Evolutionary conservation across 2,797 vertebrate genomes (phyloP), one percentile per base, ranked within the genome.

Genomic region (Myotis findleyi): DNA sequence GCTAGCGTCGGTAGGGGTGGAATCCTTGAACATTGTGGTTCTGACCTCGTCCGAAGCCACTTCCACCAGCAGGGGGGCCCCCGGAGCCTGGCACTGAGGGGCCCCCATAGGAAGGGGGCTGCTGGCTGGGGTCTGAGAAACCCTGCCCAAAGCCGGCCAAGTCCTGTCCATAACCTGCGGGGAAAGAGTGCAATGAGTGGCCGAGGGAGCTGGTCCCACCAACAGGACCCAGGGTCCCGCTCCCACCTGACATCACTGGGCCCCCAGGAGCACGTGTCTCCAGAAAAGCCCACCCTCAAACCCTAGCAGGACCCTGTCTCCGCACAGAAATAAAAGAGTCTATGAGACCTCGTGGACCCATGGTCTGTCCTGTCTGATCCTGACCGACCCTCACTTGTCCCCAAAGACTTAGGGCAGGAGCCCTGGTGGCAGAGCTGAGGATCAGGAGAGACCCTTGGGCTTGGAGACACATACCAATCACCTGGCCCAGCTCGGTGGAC

Each of bases 21-120:
- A 99, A 99, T 98, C 99, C 99, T 99, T 99, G 99, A 98, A 99
- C 99, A 25, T 99, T 99, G 98, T 99, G 99, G 98, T 99, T 99
- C 98, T 99, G 99, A 87, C 99, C 99, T 87, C 99, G 99, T 96
- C 99, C 99, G 16, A 99, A 99, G n/a, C 98, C 99, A 66, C 97
- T 99, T 95, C 99, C 99, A 0, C 99, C 98, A 1, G 99, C 97
- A 0, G 99, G 99, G 51, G 99, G 99, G 49, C 99, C 99, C 36
- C 99, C 97, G 1, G 99, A 98, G 30, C 99, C 99, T 87, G 99
- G 99, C 97, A 99, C 99, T 23, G 99, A 99, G 79, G 99, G 99
- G 73, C 99, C 99, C 96, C 99, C 99, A 0, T 99, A 99, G 96
- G 99, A 99, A 71, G 99, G 98, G 91, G 98, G 98, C 88, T 99